Base-by-base conservation (phyloP, 2,797 vertebrate genomes). In the Phoxinus dragarum region DNA sequence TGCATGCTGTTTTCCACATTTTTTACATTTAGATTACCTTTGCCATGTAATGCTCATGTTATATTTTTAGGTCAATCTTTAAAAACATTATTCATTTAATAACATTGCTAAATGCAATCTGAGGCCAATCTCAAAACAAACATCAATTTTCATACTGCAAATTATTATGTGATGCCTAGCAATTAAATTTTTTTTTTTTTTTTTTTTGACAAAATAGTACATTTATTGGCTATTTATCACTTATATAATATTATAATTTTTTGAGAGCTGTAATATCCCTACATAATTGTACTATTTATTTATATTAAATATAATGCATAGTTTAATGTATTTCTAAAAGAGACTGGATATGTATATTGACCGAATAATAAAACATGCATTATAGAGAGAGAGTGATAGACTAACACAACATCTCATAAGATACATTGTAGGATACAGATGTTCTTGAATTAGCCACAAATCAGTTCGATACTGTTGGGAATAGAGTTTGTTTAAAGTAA, bases 401-500 rank as follows among this genome's bases (percentile, higher is more conserved):
- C 27, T 54, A 36, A 75, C 3, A 10, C 31, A 75, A 74, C 47
- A 75, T 36, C 31, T 21, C 73, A 23, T 52, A 17, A 52, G 21
- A 75, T 23, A 11, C 47, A 75, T 34, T 54, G 19, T 23, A 75
- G 6, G 34, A 14, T n/a, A 56, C 49, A 59, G 74, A 59, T 56
- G 52, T 56, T 76, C 21, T 77, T 56, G 74, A 3, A 59, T 77
- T 9, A 16, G 72, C 12, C 3, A 76, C 74, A 38, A 76, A 54
- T 59, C 11, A 40, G 36, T 56, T 76, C 6, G 11, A 38, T 34
- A 38, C 19, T 14, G 49, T 38, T 38, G 14, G 12, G 49, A 68
- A 21, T 68, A 68, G 6, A 76, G 21, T 59, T 56, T 76, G 52
- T 59, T 76, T 77, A 27, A 59, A 77, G 12, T 40, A 56, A 31